Evolutionary conservation across 2,888 invertebrate species (phyloP).

Genomic region (Euplagia quadripunctaria): DNA sequence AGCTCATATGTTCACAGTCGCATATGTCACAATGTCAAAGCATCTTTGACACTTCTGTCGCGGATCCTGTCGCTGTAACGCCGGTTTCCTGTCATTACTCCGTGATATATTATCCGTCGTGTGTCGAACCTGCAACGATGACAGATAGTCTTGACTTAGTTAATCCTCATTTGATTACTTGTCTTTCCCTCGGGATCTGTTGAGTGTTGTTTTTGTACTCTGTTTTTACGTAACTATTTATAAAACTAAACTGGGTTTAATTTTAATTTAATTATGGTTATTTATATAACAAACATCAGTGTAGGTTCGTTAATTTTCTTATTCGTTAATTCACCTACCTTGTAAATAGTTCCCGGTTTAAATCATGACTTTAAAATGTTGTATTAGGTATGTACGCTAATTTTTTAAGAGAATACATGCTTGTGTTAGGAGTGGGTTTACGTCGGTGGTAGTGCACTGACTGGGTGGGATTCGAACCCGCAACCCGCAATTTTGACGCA

Average conservation of each 20-base stretch:
- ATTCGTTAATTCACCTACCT: not conserved
- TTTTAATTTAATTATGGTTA: conserved; percentile 33
- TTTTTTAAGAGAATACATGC: no score
- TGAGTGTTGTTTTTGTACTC: conserved; percentile 44
- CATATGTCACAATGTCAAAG: conserved; percentile 39
- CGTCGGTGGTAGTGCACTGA: no score
- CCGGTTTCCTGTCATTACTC: conserved; percentile 65
- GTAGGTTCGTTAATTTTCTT: not conserved
- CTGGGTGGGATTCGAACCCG: no score
- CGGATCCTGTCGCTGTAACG: conserved; percentile 46
- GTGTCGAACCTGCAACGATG: conserved; percentile 59
- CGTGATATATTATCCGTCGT: conserved; percentile 61
- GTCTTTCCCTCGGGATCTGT: conserved; percentile 40
- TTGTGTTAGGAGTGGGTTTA: no score
- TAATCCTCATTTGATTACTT: conserved; percentile 75
- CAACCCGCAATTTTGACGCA: no score
- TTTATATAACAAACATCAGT: not conserved
- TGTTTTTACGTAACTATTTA: conserved; percentile 25
- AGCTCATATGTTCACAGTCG: conserved; percentile 31
- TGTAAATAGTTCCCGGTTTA: not conserved
- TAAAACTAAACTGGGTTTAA: conserved; percentile 21
- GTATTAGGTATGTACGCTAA: not conserved
- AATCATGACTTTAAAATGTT: not conserved
- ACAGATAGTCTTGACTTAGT: conserved; percentile 71
- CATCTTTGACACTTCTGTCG: conserved; percentile 44